These are phyloP conservation scores for Petrocephalus microphthalmus DNA, from an alignment of 2,113 vertebrate genomes.

Conservation along the genomic window DNA sequence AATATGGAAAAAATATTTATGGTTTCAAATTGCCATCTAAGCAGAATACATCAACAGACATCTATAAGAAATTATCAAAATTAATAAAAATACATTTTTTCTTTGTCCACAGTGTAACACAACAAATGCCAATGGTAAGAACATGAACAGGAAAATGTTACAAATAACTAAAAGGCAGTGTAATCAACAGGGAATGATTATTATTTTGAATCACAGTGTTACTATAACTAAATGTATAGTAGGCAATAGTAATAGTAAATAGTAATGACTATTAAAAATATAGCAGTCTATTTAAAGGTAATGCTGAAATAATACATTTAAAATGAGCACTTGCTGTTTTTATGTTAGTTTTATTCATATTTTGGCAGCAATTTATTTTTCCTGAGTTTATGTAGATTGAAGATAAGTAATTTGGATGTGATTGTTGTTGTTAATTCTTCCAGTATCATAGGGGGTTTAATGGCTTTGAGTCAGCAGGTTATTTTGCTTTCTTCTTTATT, in stretches of 20 bases:
- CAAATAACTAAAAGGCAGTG: not conserved
- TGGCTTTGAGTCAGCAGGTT: not conserved
- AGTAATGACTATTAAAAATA: not conserved
- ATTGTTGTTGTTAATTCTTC: not conserved
- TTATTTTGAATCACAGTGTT: not conserved
- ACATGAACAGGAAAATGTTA: not conserved
- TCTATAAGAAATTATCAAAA: not conserved
- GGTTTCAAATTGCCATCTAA: not conserved
- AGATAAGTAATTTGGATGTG: not conserved
- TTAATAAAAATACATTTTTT: not conserved
- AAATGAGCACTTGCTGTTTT: not conserved
- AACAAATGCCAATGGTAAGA: conserved; percentile 7
- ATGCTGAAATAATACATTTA: not conserved
- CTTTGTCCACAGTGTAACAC: not conserved
- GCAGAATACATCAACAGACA: not conserved
- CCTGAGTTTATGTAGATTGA: too few relatives aligned
- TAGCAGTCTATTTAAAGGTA: not conserved
- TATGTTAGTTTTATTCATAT: too few relatives aligned
- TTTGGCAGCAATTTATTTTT: too few relatives aligned
- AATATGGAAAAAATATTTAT: not conserved
- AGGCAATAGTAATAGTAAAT: not conserved
- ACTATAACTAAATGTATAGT: not conserved
- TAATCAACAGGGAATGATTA: not conserved
- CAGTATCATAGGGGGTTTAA: not conserved
- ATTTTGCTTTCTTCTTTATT: not conserved